Percentiles rank a stretch among this genome's conserved stretches.
Evolutionary conservation across 2,113 vertebrate genomes (phyloP).

Genomic region (Entomyzon cyanotis): DNA sequence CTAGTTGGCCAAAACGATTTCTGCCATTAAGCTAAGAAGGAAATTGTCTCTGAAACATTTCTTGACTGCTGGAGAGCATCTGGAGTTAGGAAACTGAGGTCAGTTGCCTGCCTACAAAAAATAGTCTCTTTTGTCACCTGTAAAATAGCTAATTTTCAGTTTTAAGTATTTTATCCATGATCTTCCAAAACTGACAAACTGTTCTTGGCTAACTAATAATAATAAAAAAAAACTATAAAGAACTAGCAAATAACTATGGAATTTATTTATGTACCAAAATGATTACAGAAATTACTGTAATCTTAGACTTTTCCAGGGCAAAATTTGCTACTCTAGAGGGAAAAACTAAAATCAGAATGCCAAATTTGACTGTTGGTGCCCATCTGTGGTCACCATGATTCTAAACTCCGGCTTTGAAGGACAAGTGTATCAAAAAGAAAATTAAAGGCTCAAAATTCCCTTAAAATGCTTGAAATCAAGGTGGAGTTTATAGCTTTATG

Average conservation of each 20-base stretch:
- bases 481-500: background rate
- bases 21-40: background rate
- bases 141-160: background rate
- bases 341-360: background rate
- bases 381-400: background rate
- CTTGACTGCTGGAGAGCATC: background rate
- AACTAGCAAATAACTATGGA: background rate
- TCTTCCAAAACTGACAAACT: background rate
- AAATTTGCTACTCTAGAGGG: background rate
- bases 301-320: background rate
- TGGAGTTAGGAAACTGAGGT: background rate
- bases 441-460: background rate
- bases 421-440: background rate
- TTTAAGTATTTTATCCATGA: background rate
- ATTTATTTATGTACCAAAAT: background rate
- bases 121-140: background rate
- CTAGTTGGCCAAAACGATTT: background rate
- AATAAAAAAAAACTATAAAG: background rate
- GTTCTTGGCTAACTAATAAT: background rate
- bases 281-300: background rate
- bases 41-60: background rate
- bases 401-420: background rate
- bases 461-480: background rate
- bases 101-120: background rate
- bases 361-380: background rate